phyloP scores from a whole-genome alignment of 2,113 vertebrate species.

The Prunella fulvescens region DNA sequence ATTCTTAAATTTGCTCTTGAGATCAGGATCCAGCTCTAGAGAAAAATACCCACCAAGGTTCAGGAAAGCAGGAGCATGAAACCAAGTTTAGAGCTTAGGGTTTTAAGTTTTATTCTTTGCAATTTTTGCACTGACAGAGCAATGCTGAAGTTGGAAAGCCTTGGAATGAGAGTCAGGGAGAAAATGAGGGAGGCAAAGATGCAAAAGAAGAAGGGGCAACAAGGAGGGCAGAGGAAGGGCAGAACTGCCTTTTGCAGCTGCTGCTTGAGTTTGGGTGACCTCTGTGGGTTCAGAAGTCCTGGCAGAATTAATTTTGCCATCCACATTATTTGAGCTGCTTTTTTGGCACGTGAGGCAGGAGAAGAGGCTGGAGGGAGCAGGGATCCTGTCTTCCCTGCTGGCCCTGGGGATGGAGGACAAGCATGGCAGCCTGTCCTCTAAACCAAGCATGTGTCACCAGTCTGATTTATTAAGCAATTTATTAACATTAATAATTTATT shows the following conservation, averaged over 20 bases:
- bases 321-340: neutral
- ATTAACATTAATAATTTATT: too few relatives aligned
- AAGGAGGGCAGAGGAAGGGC: neutral
- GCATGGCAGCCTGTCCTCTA: neutral
- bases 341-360: neutral
- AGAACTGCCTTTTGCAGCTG: neutral
- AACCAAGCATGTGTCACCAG: accelerated
- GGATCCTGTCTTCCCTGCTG: neutral
- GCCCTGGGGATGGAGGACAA: neutral
- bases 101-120: neutral
- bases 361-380: neutral
- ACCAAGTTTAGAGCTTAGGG: neutral
- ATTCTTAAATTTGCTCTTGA: neutral
- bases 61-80: neutral
- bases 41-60: neutral
- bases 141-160: neutral
- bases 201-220: neutral
- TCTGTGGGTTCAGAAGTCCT: neutral
- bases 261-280: neutral
- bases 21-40: neutral
- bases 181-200: neutral
- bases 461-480: neutral
- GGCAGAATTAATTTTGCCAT: neutral
- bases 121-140: neutral
- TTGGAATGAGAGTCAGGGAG: neutral